Evolutionary conservation across 2,888 invertebrate species (phyloP), one percentile per base, ranked within the genome.

Genomic region (Nomada fucata): DNA sequence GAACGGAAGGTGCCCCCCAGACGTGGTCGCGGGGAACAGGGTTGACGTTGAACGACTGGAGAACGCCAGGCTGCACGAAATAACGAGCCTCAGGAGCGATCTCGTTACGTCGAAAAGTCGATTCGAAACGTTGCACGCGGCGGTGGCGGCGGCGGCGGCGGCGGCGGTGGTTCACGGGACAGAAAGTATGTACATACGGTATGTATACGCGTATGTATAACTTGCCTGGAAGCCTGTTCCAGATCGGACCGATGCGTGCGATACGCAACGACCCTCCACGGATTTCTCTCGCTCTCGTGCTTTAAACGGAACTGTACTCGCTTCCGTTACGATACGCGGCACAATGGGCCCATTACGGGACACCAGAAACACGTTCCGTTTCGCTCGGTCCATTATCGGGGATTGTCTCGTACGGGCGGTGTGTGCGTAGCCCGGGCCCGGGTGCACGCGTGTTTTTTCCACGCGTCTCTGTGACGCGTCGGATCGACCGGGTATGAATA

Each of bases 351-450:
- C 83, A 83, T 77, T 82, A 82, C 57, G 64, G 67, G 71, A 69
- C 82, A 74, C 77, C 82, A 53, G 82, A 82, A 83, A 83, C 82
- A 74, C 77, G 82, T 83, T 82, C 70, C 78, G 83, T 77, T 82
- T 64, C 71, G 82, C 70, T 74, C 74, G 82, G 67, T 83, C 82
- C 83, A 83, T 83, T 83, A 83, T 82, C 82, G 77, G 83, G 70
- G 74, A 82, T 82, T 82, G 74, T 82, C 82, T 77, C 44, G 53
- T 26, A 5, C 64, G 36, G 52, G 5, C 42, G 15, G 20, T 13
- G 20, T 20, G 47, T 7, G 47, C 23, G 23, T 29, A 50, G 2
- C 9, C 1, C 10, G 11, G 15, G 29, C 15, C n/a, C 59, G 69
- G 18, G 47, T 44, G 29, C 5, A 42, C 10, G 53, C 52, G 44